Percentiles rank a stretch among this genome's conserved stretches.
These are phyloP conservation scores for Eilema sororculum DNA, from an alignment of 2,888 invertebrate species.

Conservation along the genomic window DNA sequence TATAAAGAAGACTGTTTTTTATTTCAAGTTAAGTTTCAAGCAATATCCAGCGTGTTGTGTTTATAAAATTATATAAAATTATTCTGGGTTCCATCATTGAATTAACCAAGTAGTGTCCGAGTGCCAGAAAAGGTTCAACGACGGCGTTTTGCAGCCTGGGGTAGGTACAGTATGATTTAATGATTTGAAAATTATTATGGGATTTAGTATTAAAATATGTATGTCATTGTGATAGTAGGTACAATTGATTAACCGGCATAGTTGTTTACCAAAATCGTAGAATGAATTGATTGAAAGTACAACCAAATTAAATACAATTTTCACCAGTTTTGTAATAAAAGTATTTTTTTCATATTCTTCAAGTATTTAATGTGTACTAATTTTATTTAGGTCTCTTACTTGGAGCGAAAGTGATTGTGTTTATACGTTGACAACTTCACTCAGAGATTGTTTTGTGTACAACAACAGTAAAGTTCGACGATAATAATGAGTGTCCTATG, in stretches of 20 bases:
- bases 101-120: slow-evolving; percentile 74
- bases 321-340: not conserved
- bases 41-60: slow-evolving; percentile 39
- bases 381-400: slow-evolving; percentile 15
- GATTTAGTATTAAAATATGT: not conserved
- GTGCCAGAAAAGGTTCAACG: slow-evolving; percentile 69
- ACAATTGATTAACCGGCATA: slow-evolving; percentile 59
- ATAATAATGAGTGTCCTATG: slow-evolving; percentile 15
- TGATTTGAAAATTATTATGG: slow-evolving; percentile 7
- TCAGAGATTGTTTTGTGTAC: slow-evolving; percentile 33
- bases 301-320: slow-evolving; percentile 28
- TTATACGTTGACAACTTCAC: slow-evolving; percentile 25
- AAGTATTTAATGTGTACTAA: slow-evolving; percentile 1
- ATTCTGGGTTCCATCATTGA: slow-evolving; percentile 72
- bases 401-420: slow-evolving; percentile 39
- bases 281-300: not conserved
- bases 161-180: slow-evolving; percentile 48
- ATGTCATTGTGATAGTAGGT: slow-evolving; percentile 46
- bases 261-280: slow-evolving; percentile 64
- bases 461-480: slow-evolving; percentile 28
- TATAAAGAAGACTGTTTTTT: slow-evolving; percentile 34
- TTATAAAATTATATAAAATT: slow-evolving; percentile 48
- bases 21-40: slow-evolving; percentile 36
- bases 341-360: slow-evolving; percentile 6
- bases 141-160: slow-evolving; percentile 59